These are phyloP conservation scores for Pollenia griseotomentosa DNA, from an alignment of 2,888 invertebrate species.

Conservation along the genomic window DNA sequence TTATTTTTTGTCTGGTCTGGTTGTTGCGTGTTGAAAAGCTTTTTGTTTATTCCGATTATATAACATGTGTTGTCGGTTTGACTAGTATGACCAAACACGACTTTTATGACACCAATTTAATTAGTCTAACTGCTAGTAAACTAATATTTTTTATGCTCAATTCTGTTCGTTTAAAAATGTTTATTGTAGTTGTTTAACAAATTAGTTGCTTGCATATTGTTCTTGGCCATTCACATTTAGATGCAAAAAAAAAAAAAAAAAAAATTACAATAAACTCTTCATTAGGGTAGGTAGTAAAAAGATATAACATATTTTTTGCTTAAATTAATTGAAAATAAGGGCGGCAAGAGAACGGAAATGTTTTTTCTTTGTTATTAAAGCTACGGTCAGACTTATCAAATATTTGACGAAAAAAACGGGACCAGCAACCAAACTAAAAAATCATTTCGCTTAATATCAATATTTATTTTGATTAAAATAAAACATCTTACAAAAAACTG, in stretches of 20 bases:
- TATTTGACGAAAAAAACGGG: no score
- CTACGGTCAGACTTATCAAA: no score
- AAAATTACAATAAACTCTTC: neutral
- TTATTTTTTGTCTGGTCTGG: slow-evolving; percentile 32
- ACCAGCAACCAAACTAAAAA: no score
- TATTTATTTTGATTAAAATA: no score
- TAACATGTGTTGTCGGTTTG: slow-evolving; percentile 58
- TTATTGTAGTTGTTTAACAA: slow-evolving; percentile 7
- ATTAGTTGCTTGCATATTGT: slow-evolving; percentile 26
- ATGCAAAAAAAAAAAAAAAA: neutral
- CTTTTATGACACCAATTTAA: slow-evolving; percentile 65
- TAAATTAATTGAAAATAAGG: no score
- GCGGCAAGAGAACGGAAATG: no score
- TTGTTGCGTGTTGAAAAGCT: slow-evolving; percentile 51
- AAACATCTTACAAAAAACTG: no score
- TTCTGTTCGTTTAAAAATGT: slow-evolving; percentile 20
- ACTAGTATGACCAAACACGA: slow-evolving; percentile 56
- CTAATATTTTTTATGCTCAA: slow-evolving; percentile 37
- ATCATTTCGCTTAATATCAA: no score
- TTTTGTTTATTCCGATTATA: slow-evolving; percentile 56
- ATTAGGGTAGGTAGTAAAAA: neutral
- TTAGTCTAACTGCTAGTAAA: slow-evolving; percentile 58
- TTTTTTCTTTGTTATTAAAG: no score
- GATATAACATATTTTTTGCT: no score
- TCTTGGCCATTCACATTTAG: slow-evolving; percentile 38